phyloP scores from a whole-genome alignment of 1,140 invertebrate species.

The Leptonema lineaticorne region DNA sequence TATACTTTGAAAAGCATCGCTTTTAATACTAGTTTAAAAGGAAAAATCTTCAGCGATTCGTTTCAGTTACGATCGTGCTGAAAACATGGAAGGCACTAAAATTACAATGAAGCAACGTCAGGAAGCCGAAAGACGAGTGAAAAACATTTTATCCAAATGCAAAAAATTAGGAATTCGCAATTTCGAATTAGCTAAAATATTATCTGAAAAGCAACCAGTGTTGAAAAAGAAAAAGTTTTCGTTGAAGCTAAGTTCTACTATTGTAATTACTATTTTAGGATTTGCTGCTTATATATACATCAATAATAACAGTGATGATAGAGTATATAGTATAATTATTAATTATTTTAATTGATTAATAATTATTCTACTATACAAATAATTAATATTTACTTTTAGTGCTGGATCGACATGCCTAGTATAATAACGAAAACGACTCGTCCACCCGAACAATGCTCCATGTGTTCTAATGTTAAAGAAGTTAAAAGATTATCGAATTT shows the following conservation, averaged over 20 bases:
- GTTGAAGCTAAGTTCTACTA: not conserved
- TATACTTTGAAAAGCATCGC: not conserved
- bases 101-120: slow-evolving; percentile 24
- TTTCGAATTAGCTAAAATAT: slow-evolving; percentile 20
- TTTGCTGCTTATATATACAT: not conserved
- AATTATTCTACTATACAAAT: not conserved
- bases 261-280: not conserved
- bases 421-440: slow-evolving; percentile 64
- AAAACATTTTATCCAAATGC: slow-evolving; percentile 31
- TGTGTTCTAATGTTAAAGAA: slow-evolving; percentile 65
- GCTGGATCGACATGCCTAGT: slow-evolving; percentile 62
- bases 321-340: not conserved
- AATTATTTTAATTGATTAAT: not conserved
- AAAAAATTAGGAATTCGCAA: slow-evolving; percentile 29
- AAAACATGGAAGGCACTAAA: slow-evolving; percentile 5
- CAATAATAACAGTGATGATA: not conserved
- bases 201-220: not conserved
- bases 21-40: not conserved
- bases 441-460: slow-evolving; percentile 72
- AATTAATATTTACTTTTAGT: slow-evolving; percentile 43
- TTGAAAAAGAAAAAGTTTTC: not conserved
- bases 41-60: not conserved
- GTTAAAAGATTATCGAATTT: slow-evolving; percentile 67
- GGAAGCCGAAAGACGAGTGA: slow-evolving; percentile 32
- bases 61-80: not conserved